These are phyloP conservation scores for Lerista edwardsae DNA, from an alignment of 2,797 vertebrate genomes.

Conservation along the genomic window DNA sequence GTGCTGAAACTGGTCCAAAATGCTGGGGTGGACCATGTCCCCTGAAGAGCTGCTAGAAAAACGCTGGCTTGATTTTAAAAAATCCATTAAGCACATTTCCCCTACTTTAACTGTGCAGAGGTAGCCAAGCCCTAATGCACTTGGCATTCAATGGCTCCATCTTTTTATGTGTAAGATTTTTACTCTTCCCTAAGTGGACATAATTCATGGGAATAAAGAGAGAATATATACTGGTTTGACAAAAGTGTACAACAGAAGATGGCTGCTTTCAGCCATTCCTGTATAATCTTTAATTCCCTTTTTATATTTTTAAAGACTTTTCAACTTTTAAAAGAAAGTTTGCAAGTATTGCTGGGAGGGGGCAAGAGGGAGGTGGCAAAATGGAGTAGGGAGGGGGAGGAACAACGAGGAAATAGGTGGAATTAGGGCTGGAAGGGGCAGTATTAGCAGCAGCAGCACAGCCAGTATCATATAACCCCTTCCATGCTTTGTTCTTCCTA, in stretches of 20 bases:
- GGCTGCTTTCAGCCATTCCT: not conserved
- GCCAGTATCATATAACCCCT: too few relatives aligned
- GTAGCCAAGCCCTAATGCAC: not conserved
- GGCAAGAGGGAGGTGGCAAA: too few relatives aligned
- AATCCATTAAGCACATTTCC: conserved; percentile 24
- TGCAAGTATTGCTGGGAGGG: too few relatives aligned
- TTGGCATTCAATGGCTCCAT: conserved; percentile 1
- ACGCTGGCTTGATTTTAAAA: not conserved
- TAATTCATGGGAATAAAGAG: not conserved
- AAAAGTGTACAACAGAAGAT: not conserved
- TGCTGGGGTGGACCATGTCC: not conserved
- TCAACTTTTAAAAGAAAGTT: too few relatives aligned
- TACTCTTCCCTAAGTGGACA: not conserved
- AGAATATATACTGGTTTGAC: not conserved
- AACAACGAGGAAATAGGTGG: too few relatives aligned
- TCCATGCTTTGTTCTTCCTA: too few relatives aligned
- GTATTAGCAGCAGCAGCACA: too few relatives aligned
- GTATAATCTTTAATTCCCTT: not conserved
- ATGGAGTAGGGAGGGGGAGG: too few relatives aligned
- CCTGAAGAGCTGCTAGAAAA: not conserved
- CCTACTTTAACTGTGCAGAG: not conserved
- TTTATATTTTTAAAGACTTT: too few relatives aligned
- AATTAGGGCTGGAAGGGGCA: too few relatives aligned
- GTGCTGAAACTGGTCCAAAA: conserved; percentile 30
- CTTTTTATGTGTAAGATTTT: not conserved